Percentiles rank a stretch among this genome's conserved stretches.
Conservation (phyloP, 2,113 vertebrate genomes). For the Vidua chalybeata region DNA sequence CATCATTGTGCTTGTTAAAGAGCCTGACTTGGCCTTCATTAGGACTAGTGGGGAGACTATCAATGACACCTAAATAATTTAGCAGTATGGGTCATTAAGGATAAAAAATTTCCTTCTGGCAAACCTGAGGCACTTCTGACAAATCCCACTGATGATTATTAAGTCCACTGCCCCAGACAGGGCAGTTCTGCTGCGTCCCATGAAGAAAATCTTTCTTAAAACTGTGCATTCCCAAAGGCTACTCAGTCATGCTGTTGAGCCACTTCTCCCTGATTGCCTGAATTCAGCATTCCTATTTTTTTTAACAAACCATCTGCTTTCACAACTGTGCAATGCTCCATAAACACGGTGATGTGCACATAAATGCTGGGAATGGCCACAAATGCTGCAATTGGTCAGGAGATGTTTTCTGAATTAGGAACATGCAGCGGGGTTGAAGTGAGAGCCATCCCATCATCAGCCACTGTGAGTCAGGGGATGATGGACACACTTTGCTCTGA, state of each 20-base stretch:
- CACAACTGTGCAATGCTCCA: not conserved
- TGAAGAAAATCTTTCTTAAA: not conserved
- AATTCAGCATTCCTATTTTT: not conserved
- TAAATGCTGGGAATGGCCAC: not conserved
- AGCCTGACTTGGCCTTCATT: not conserved
- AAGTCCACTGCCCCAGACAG: not conserved
- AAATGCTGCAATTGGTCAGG: not conserved
- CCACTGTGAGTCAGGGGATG: not conserved
- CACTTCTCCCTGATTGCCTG: not conserved
- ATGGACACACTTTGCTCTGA: not conserved
- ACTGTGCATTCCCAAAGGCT: not conserved
- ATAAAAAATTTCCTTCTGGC: not conserved
- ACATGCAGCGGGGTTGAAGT: not conserved
- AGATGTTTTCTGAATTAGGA: not conserved
- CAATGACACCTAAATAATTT: slow-evolving; percentile 29
- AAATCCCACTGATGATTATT: not conserved
- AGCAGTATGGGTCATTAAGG: not conserved
- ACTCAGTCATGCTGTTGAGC: not conserved
- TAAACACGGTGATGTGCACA: accelerated
- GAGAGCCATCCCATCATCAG: not conserved
- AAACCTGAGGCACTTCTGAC: not conserved
- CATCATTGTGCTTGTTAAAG: not conserved
- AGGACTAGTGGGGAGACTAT: not conserved
- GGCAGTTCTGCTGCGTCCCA: not conserved
- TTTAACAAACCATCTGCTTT: not conserved